Base-by-base conservation (phyloP, 2,113 vertebrate species). In the Chelonoidis abingdonii region DNA sequence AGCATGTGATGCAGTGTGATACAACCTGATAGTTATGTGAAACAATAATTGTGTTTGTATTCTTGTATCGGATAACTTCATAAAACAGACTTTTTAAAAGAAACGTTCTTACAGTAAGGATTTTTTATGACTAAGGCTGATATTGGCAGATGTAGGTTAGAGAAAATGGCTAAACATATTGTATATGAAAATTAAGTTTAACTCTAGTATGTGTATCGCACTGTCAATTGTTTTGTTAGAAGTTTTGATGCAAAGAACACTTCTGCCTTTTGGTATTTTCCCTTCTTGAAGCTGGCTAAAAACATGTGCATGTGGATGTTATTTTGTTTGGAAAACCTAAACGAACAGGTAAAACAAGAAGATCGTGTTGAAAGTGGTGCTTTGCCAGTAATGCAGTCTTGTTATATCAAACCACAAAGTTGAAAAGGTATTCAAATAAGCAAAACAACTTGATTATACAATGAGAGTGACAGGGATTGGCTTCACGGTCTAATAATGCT, bases 261-360 rank as follows among this genome's bases (percentile, higher is more conserved):
- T 78, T 27, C 41, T 76, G 75, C 41, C 27, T 44, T 22, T 44
- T 14, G 41, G 19, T 24, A 76, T 44, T 25, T 27, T 76, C 4
- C 10, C 38, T 76, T 76, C 72, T 27, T 41, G 47, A 44, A 47
- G 6, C 75, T 47, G 65, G 35, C 19, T 72, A 38, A 72, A 65
- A 38, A 72, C 22, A 8, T 69, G 65, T 8, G n/a, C 8, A 72
- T 22, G n/a, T 57, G 62, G 53, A 4, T 83, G n/a, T 83, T 57
- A 10, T 75, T 92, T 80, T 10, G 25, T 47, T 86, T 94, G 35
- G 90, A 90, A 94, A 92, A 57, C 49, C 50, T 50, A 83, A 89
- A 57, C 21, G 31, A 41, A 72, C 80, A 83, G 86, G 6, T 29
- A 56, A 50, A 93, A 87, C 87, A 2, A 25, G 57, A 86, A 95